A percentile compares a stretch with the other conserved stretches of the same genome.
Conservation (phyloP, 1,140 invertebrate genomes). For the Lepidurus apus region DNA sequence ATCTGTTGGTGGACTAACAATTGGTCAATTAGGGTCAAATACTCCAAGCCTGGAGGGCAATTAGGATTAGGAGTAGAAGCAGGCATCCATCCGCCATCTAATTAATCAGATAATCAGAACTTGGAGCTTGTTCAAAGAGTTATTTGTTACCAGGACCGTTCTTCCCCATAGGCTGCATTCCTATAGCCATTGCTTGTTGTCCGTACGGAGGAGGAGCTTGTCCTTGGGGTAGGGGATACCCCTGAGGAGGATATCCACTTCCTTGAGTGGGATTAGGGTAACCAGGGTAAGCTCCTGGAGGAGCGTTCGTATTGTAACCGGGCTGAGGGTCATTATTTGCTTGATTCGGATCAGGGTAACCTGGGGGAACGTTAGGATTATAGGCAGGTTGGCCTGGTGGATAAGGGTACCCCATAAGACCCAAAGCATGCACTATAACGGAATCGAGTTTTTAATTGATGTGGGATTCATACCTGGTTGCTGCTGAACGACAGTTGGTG, state of each 20-base stretch:
- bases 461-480: background rate
- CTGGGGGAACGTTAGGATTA: background rate
- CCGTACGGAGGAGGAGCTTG: background rate
- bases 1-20: too few species aligned
- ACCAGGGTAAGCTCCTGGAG: too few species aligned
- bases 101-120: background rate
- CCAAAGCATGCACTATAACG: background rate
- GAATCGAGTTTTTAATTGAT: background rate
- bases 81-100: slow-evolving; percentile 63
- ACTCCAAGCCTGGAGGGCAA: too few species aligned
- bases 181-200: background rate
- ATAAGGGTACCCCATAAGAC: background rate
- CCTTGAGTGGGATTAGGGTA: background rate
- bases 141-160: background rate
- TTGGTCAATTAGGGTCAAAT: too few species aligned
- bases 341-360: too few species aligned
- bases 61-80: slow-evolving; percentile 59
- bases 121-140: too few species aligned
- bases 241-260: background rate
- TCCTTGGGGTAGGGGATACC: background rate
- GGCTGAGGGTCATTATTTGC: too few species aligned
- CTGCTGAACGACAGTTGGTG: background rate
- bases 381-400: too few species aligned
- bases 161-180: background rate
- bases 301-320: too few species aligned